Evolutionary conservation across 2,797 vertebrate genomes (phyloP).

Genomic region (Chromobotia macracanthus): DNA sequence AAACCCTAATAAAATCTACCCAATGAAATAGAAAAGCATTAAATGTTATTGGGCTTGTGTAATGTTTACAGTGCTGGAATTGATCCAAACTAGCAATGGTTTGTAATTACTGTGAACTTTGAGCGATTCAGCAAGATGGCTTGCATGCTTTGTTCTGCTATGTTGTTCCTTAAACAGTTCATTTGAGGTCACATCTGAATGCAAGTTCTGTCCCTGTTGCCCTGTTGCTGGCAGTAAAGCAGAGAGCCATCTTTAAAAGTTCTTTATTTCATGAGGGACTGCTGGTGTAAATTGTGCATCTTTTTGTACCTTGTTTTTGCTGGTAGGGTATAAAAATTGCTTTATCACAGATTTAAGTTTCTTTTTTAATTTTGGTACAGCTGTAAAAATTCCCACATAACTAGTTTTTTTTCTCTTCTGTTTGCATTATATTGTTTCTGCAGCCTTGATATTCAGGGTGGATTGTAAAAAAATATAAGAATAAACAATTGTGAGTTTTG

Average conservation of each 20-base stretch:
- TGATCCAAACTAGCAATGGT: conserved; percentile 18
- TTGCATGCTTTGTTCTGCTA: conserved; percentile 38
- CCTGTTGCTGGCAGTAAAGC: conserved; percentile 56
- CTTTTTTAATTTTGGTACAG: conserved; percentile 67
- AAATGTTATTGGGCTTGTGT: conserved; percentile 25
- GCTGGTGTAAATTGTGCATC: conserved; percentile 68
- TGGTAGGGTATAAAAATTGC: conserved; percentile 66
- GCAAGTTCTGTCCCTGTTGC: conserved; percentile 48
- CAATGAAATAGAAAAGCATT: conserved; percentile 19
- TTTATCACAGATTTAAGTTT: conserved; percentile 65
- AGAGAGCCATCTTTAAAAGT: conserved; percentile 52
- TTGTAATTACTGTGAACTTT: conserved; percentile 39
- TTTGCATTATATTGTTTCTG: conserved; percentile 69
- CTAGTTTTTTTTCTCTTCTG: conserved; percentile 56
- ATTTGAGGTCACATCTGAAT: conserved; percentile 39
- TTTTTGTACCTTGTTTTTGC: conserved; percentile 65
- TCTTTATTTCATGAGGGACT: conserved; percentile 66
- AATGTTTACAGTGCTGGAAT: conserved; percentile 37
- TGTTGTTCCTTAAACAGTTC: conserved; percentile 36
- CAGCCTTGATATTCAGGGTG: conserved; percentile 73
- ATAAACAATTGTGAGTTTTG: conserved; percentile 70
- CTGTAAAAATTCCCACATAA: conserved; percentile 67
- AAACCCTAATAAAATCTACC: conserved; percentile 25
- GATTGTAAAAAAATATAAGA: conserved; percentile 70
- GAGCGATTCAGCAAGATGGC: conserved; percentile 11